Evolutionary conservation across 2,113 vertebrate genomes (phyloP).

Genomic region (Reinhardtius hippoglossoides): DNA sequence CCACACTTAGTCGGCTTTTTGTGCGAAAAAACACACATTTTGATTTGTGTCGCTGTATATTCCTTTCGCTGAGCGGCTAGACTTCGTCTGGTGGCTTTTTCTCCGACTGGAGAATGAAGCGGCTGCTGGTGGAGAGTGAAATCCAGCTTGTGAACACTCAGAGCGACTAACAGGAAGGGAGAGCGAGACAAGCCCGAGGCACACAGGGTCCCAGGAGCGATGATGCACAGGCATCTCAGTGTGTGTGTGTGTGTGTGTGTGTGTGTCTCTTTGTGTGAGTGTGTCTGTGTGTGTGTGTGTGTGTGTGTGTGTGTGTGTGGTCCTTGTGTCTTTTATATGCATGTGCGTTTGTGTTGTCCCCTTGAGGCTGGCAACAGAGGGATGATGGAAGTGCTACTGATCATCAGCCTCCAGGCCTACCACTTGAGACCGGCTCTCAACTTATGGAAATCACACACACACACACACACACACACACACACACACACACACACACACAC

Average conservation of each 20-base stretch:
- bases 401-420: conserved; percentile 62
- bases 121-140: conserved; percentile 23
- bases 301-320: neutral
- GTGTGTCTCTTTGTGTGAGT: too few species aligned
- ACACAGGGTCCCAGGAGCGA: conserved; percentile 35
- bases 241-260: neutral
- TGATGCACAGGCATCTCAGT: neutral
- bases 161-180: conserved; percentile 36
- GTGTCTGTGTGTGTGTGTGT: neutral
- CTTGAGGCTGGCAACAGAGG: conserved; percentile 39
- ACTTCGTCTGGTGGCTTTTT: conserved; percentile 12
- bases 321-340: conserved; percentile 1
- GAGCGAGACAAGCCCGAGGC: conserved; percentile 62
- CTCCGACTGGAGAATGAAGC: conserved; percentile 28
- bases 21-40: conserved; percentile 2
- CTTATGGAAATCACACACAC: conserved; percentile 34
- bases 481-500: neutral
- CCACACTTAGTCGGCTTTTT: conserved; percentile 27
- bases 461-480: neutral
- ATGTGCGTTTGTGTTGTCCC: conserved; percentile 32
- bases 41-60: conserved; percentile 25
- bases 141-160: conserved; percentile 45
- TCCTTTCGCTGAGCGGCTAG: neutral
- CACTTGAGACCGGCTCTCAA: conserved; percentile 53
- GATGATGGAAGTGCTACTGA: conserved; percentile 50